Evolutionary conservation across 2,888 invertebrate genomes (phyloP).

Genomic region (Hanleya hanleyi): DNA sequence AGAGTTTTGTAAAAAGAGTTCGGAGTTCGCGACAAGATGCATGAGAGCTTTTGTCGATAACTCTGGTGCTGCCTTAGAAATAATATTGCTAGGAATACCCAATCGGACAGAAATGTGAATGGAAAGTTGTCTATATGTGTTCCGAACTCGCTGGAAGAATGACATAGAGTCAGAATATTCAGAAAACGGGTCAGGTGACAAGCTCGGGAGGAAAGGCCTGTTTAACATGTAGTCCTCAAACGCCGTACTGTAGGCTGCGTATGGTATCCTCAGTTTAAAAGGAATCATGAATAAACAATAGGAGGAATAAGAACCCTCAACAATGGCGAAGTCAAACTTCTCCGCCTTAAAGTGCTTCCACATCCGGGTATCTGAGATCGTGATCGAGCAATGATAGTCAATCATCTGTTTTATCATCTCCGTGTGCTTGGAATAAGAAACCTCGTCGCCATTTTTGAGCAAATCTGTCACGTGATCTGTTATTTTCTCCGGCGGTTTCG

Average conservation of each 20-base stretch:
- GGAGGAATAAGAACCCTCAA: constrained; percentile 14
- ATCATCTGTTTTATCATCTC: background rate
- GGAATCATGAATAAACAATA: constrained; percentile 25
- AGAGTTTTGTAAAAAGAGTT: constrained; percentile 35
- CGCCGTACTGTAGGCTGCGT: constrained; percentile 14
- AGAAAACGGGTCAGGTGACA: constrained; percentile 1
- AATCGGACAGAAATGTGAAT: constrained; percentile 5
- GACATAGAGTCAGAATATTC: constrained; percentile 11
- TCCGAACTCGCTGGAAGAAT: constrained; percentile 7
- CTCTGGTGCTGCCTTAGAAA: background rate
- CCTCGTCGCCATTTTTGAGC: background rate
- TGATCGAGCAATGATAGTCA: background rate
- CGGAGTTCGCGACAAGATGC: constrained; percentile 20
- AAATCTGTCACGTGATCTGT: background rate
- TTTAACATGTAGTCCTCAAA: background rate
- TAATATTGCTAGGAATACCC: constrained; percentile 16
- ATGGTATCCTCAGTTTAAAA: constrained; percentile 27
- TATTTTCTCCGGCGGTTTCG: background rate
- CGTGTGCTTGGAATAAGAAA: background rate
- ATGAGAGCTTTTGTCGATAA: background rate
- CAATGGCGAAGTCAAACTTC: constrained; percentile 33
- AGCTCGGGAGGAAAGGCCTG: constrained; percentile 3
- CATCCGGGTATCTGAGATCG: background rate
- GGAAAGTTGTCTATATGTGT: background rate
- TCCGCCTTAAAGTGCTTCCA: constrained; percentile 6